Evolutionary conservation across 1,140 invertebrate genomes (phyloP).

Genomic region (Lysiphlebus fabarum): DNA sequence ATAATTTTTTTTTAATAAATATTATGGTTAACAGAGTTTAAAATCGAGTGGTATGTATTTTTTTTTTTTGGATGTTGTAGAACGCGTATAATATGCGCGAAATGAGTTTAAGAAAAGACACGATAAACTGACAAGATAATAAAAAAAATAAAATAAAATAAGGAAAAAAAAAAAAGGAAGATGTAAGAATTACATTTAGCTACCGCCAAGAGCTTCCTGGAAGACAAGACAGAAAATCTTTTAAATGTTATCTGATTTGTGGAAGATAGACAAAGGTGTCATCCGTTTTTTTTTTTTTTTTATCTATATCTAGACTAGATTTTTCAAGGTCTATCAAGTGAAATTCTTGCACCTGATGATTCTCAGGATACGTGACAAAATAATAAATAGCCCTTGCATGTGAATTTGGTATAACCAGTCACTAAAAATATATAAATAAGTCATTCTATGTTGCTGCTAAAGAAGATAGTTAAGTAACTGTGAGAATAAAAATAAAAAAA

Average conservation of each 20-base stretch:
- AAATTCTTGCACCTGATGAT: too few species aligned
- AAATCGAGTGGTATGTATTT: too few species aligned
- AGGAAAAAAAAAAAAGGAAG: slow-evolving; percentile 13
- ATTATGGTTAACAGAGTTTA: background rate
- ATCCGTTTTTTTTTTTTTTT: background rate
- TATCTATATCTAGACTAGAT: too few species aligned
- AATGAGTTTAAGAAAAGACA: slow-evolving; percentile 28
- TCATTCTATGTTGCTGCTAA: too few species aligned
- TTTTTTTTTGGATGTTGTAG: too few species aligned
- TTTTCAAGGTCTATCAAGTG: too few species aligned
- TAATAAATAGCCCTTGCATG: too few species aligned
- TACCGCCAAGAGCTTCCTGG: slow-evolving; percentile 35
- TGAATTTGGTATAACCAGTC: too few species aligned
- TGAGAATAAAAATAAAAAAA: too few species aligned
- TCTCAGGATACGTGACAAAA: too few species aligned
- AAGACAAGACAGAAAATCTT: background rate
- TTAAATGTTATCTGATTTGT: slow-evolving; percentile 28
- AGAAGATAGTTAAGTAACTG: too few species aligned
- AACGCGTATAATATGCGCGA: background rate
- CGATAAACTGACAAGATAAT: slow-evolving; percentile 40
- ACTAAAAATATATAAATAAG: too few species aligned
- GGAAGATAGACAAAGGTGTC: slow-evolving; percentile 28
- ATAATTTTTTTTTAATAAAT: background rate
- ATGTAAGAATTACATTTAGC: slow-evolving; percentile 14
- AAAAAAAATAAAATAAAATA: slow-evolving; percentile 1